Evolutionary conservation across 2,888 invertebrate genomes (phyloP), one percentile per base, ranked within the genome.

Genomic region (Microplitis manilae): DNA sequence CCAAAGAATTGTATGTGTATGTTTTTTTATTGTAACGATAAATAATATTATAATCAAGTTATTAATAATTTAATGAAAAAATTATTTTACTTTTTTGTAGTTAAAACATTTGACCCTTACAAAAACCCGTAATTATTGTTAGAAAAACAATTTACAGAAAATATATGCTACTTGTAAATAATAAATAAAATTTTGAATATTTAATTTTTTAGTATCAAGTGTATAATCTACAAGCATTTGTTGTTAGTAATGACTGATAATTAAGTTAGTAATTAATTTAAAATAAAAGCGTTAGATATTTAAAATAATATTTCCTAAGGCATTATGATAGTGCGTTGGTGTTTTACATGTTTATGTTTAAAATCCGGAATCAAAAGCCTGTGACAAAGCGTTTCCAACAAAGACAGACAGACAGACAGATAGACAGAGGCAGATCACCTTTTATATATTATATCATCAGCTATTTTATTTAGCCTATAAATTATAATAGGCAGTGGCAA

Each of bases 111-210:
- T 73, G 71, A 68, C 68, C 68, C 72, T 50, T 72, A 72, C 77
- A 73, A 73, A 74, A 68, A 72, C 76, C 77, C 77, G 78, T 75
- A 71, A 79, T 77, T 81, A 86, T 87, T 89, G 89, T 89, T 89
- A 89, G 89, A 89, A 89, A 89, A 89, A 89, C 89, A 89, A 89
- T 89, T 89, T 88, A 86, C 84, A 86, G 72, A 72, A 73, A 41
- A 15, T 59, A 20, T 20, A 20, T 20, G 39, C 6, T 61, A 72
- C 5, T 15, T 30, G n/a, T 64, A 39, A 15, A 41, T 17, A 40
- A 0, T 39, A 64, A 72, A 72, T 41, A 20, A 1, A 50, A 50
- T 50, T 50, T 50, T 50, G 50, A 50, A 64, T 15, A 64, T 20
- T 64, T 15, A 6, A 64, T 64, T 20, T 20, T 8, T 64, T 64